These are phyloP conservation scores for Xylophagus ater DNA, from an alignment of 2,888 invertebrate species.

Conservation along the genomic window DNA sequence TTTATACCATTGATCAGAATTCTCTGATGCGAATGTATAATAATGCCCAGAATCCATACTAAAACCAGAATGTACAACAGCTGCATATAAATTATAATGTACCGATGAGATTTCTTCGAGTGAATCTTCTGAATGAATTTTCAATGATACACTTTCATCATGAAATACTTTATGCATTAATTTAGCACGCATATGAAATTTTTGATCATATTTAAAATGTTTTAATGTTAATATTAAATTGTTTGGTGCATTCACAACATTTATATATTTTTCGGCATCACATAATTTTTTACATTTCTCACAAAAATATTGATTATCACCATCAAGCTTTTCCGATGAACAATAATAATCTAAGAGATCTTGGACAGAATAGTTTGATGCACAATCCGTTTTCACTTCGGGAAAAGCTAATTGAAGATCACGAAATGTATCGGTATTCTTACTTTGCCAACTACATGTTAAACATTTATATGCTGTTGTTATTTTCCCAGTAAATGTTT, in stretches of 20 bases:
- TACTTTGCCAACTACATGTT: slow-evolving; percentile 58
- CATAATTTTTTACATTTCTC: slow-evolving; percentile 60
- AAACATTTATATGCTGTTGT: slow-evolving; percentile 64
- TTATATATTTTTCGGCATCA: slow-evolving; percentile 62
- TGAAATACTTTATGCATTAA: slow-evolving; percentile 57
- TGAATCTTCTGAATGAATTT: slow-evolving; percentile 35
- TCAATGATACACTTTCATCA: slow-evolving; percentile 45
- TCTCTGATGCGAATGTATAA: slow-evolving; percentile 67
- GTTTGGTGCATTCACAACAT: slow-evolving; percentile 60
- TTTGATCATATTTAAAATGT: slow-evolving; percentile 65
- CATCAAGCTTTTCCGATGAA: slow-evolving; percentile 62
- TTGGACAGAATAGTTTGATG: slow-evolving; percentile 52
- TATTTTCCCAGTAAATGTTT: slow-evolving; percentile 65
- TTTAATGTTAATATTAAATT: slow-evolving; percentile 71
- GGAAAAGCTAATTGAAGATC: slow-evolving; percentile 72
- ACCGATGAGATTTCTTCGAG: slow-evolving; percentile 34
- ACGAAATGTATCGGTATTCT: slow-evolving; percentile 65
- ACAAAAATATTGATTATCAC: slow-evolving; percentile 75
- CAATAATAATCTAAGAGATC: slow-evolving; percentile 66
- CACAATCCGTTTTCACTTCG: slow-evolving; percentile 29
- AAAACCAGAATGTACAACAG: slow-evolving; percentile 73
- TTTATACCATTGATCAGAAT: slow-evolving; percentile 57
- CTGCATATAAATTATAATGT: slow-evolving; percentile 64
- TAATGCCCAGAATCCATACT: slow-evolving; percentile 82
- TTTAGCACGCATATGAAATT: slow-evolving; percentile 64